Conservation (phyloP, 1,140 invertebrate species). For the Ectropis grisescens region DNA sequence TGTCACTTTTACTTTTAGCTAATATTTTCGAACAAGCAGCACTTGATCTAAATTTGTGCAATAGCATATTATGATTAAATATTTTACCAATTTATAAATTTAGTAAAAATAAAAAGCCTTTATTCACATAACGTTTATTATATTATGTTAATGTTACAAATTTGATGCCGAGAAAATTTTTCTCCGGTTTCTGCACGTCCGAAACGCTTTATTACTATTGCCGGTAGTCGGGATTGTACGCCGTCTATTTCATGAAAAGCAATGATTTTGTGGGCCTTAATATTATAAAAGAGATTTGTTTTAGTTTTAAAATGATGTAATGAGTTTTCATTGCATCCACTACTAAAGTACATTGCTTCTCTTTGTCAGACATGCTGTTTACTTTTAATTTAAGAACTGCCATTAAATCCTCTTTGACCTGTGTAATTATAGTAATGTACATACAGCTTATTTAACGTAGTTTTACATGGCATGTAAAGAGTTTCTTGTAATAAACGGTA, state of each 20-base stretch:
- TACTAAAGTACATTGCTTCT: slow-evolving; percentile 13
- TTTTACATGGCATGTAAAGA: slow-evolving; percentile 7
- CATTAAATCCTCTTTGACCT: slow-evolving; percentile 8
- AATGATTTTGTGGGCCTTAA: slow-evolving; percentile 16
- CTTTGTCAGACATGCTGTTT: slow-evolving; percentile 9
- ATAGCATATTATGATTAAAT: too few species aligned
- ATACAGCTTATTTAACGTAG: slow-evolving; percentile 7
- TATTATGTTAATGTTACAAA: slow-evolving; percentile 5
- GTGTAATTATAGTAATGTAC: slow-evolving; percentile 6
- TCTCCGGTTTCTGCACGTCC: slow-evolving; percentile 2
- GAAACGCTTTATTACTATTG: slow-evolving; percentile 4
- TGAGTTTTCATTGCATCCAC: slow-evolving; percentile 10
- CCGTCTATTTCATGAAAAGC: slow-evolving; percentile 21
- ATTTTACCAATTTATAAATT: too few species aligned
- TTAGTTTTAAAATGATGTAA: too few species aligned
- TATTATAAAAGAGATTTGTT: slow-evolving; percentile 17
- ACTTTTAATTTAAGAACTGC: slow-evolving; percentile 11
- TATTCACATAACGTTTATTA: too few species aligned
- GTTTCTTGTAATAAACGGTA: slow-evolving; percentile 11
- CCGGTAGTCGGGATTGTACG: slow-evolving; percentile 12
- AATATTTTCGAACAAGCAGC: too few species aligned
- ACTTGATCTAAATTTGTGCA: too few species aligned
- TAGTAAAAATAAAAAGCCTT: too few species aligned
- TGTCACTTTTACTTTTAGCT: too few species aligned
- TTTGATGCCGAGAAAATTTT: slow-evolving; percentile 4